These are phyloP conservation scores for Chrysemys picta DNA, from an alignment of 2,113 vertebrate genomes.

Conservation along the genomic window DNA sequence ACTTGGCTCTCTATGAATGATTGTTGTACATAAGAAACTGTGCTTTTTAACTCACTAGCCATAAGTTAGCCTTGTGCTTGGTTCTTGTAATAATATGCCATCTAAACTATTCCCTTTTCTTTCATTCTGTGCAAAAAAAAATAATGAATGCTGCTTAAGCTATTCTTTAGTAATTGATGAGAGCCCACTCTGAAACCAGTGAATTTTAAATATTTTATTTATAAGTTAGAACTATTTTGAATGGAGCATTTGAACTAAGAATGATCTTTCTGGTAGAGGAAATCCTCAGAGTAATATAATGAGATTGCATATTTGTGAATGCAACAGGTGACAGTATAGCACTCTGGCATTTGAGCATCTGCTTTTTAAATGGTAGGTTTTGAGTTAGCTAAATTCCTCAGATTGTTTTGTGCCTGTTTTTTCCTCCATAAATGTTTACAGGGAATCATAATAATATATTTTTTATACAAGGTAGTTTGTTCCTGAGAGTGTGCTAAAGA, in stretches of 20 bases:
- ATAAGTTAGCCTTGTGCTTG: neutral
- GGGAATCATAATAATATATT: neutral
- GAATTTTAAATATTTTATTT: neutral
- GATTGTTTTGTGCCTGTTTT: neutral
- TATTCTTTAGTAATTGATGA: neutral
- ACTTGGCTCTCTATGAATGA: neutral
- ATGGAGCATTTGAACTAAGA: neutral
- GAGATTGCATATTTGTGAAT: neutral
- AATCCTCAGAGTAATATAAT: slow-evolving; percentile 21
- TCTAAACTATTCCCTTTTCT: neutral
- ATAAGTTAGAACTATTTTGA: slow-evolving; percentile 33
- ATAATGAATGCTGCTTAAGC: neutral
- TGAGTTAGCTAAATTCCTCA: neutral
- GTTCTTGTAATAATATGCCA: neutral
- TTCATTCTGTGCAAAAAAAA: neutral
- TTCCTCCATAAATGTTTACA: neutral
- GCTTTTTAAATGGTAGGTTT: neutral
- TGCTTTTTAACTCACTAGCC: neutral
- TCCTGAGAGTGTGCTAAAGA: neutral
- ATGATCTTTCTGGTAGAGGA: neutral
- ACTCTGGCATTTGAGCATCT: neutral
- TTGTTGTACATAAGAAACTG: neutral
- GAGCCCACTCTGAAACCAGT: neutral
- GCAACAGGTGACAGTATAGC: neutral
- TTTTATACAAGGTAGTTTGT: neutral